phyloP scores from a whole-genome alignment of 2,888 invertebrate species.

The Drosophila pseudotakahashii region DNA sequence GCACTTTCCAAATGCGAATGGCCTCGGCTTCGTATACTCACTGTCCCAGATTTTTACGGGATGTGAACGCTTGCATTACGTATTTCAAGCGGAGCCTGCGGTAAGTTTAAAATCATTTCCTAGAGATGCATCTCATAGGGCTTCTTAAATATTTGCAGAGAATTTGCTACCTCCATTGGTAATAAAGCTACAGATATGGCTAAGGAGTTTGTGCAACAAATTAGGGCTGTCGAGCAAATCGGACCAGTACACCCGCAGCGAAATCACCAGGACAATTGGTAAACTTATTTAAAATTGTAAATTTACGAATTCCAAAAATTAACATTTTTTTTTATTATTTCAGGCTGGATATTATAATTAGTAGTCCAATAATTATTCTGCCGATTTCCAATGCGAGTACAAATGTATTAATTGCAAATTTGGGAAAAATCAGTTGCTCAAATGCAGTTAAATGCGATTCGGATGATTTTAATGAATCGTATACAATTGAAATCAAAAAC shows the following conservation, averaged over 20 bases:
- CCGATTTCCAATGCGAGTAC: conserved; percentile 91
- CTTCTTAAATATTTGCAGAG: conserved; percentile 83
- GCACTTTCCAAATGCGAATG: conserved; percentile 86
- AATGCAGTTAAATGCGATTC: conserved; percentile 63
- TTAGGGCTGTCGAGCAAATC: conserved; percentile 56
- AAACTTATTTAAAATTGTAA: background rate
- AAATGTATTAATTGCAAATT: conserved; percentile 95
- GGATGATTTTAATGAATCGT: conserved; percentile 80
- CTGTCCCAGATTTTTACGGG: conserved; percentile 93
- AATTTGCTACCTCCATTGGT: conserved; percentile 93
- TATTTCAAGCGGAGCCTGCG: conserved; percentile 93
- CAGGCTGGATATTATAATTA: conserved; percentile 91
- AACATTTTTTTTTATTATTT: background rate
- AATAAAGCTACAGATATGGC: conserved; percentile 98
- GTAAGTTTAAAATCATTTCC: conserved; percentile 58
- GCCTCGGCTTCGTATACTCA: conserved; percentile 97
- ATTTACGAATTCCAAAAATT: background rate
- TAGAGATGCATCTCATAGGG: background rate
- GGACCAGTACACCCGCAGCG: conserved; percentile 42
- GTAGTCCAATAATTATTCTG: conserved; percentile 95
- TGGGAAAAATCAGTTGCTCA: conserved; percentile 92
- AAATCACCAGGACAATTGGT: conserved; percentile 43
- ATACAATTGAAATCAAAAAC: conserved; percentile 91
- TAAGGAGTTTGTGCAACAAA: conserved; percentile 92
- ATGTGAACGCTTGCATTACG: conserved; percentile 94